Percentiles rank a stretch among this genome's conserved stretches.
phyloP scores from a whole-genome alignment of 1,140 invertebrate species.

The Ctenoplectra terminalis region DNA sequence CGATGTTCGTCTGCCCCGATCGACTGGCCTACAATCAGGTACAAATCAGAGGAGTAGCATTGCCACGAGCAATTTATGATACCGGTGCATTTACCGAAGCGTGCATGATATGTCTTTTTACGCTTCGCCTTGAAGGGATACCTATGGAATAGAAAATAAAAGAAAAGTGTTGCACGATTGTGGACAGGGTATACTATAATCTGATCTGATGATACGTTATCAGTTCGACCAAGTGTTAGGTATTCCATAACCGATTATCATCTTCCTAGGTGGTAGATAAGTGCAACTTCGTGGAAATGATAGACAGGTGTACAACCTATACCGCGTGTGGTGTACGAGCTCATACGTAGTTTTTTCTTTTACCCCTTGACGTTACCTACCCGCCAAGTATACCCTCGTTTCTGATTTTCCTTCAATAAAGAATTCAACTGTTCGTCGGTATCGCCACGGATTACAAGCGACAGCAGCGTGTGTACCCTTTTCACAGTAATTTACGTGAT shows the following conservation, averaged over 20 bases:
- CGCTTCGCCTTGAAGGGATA: background rate
- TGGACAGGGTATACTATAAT: background rate
- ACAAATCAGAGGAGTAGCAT: background rate
- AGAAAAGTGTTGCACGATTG: background rate
- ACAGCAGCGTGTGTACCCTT: background rate
- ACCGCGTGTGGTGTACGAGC: background rate
- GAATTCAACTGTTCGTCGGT: background rate
- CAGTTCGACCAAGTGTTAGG: background rate
- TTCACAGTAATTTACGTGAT: conserved; percentile 25
- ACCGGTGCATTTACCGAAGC: background rate
- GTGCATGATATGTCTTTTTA: background rate
- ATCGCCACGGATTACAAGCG: background rate
- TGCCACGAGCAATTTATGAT: background rate
- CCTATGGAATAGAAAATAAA: background rate
- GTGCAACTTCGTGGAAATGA: background rate
- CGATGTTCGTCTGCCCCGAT: conserved; percentile 14
- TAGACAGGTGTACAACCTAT: background rate
- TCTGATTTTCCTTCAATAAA: background rate
- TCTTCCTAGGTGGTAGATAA: too few relatives aligned
- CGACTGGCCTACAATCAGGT: background rate
- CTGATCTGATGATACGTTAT: conserved; percentile 6
- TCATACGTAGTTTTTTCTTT: background rate
- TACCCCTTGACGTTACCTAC: too few relatives aligned
- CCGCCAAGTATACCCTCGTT: background rate
- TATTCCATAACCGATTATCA: background rate